Evolutionary conservation across 2,797 vertebrate species (phyloP).

Genomic region (Hapalemur alaotrensis): DNA sequence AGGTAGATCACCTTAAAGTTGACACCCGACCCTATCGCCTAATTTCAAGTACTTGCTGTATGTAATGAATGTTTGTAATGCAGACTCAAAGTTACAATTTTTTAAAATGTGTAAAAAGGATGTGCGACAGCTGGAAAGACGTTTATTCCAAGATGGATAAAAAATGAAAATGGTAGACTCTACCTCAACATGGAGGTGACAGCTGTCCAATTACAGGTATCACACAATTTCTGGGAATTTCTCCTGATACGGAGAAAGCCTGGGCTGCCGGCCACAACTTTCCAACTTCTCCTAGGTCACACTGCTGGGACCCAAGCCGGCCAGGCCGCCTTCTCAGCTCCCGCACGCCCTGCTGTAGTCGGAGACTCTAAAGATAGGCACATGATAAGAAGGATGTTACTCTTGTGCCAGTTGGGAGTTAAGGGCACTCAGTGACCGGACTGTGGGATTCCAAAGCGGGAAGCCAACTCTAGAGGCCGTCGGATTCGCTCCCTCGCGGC

Average conservation of each 20-base stretch:
- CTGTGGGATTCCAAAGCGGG: background rate
- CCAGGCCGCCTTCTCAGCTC: background rate
- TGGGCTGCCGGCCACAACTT: background rate
- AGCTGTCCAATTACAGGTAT: background rate
- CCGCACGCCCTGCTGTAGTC: too few relatives aligned
- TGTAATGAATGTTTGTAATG: background rate
- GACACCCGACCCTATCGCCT: background rate
- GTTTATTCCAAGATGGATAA: background rate
- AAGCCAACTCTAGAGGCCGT: rapidly evolving
- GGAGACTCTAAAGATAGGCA: background rate
- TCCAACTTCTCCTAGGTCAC: background rate
- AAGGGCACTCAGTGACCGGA: background rate
- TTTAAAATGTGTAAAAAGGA: background rate
- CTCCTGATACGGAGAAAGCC: background rate
- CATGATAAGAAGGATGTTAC: background rate
- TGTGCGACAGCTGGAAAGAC: background rate
- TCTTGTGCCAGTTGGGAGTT: background rate
- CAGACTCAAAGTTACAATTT: background rate
- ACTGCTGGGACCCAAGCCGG: background rate
- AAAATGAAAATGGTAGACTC: background rate
- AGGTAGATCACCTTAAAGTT: background rate
- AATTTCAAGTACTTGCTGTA: background rate
- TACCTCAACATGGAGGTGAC: background rate
- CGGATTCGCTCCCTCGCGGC: rapidly evolving
- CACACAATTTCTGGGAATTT: background rate